A percentile compares a stretch with the other conserved stretches of the same genome.
phyloP scores from a whole-genome alignment of 37 sponge, comb jelly and placozoan species.

The Diacarnus erythraeanus region DNA sequence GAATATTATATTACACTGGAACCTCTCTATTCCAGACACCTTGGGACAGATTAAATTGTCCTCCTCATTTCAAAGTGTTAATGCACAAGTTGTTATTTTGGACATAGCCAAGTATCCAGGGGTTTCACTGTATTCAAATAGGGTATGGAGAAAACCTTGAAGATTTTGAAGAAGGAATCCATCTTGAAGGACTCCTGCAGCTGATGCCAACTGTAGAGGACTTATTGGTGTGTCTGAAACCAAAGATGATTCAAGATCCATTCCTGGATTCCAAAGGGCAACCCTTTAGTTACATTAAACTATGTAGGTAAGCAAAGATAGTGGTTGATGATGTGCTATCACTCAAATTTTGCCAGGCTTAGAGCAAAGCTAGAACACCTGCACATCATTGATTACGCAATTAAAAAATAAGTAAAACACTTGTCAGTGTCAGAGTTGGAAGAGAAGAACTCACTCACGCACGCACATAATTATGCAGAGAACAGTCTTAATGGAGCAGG shows the following conservation, averaged over 20 bases:
- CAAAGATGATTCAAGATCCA: constrained; percentile 75
- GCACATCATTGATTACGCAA: too few species aligned
- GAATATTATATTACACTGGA: too few species aligned
- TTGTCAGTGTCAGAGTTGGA: not conserved
- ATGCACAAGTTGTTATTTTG: too few species aligned
- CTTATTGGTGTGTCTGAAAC: constrained; percentile 53
- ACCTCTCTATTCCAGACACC: too few species aligned
- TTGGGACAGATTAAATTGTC: too few species aligned
- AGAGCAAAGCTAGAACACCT: not conserved
- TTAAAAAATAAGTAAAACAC: not conserved
- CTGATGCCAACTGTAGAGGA: constrained; percentile 38
- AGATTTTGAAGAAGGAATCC: constrained; percentile 8
- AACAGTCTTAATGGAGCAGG: too few species aligned
- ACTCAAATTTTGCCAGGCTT: not conserved
- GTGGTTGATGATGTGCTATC: too few species aligned
- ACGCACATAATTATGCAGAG: too few species aligned
- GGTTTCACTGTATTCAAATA: too few species aligned
- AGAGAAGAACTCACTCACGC: too few species aligned
- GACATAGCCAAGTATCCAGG: too few species aligned
- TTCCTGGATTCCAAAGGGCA: constrained; percentile 46
- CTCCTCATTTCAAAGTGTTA: too few species aligned
- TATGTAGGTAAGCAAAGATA: constrained; percentile 27
- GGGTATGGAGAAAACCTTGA: constrained; percentile 28
- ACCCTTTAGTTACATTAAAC: constrained; percentile 10
- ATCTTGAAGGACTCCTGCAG: constrained; percentile 11